These are phyloP conservation scores for Zaprionus camerounensis DNA, from an alignment of 1,140 invertebrate species.

Conservation along the genomic window DNA sequence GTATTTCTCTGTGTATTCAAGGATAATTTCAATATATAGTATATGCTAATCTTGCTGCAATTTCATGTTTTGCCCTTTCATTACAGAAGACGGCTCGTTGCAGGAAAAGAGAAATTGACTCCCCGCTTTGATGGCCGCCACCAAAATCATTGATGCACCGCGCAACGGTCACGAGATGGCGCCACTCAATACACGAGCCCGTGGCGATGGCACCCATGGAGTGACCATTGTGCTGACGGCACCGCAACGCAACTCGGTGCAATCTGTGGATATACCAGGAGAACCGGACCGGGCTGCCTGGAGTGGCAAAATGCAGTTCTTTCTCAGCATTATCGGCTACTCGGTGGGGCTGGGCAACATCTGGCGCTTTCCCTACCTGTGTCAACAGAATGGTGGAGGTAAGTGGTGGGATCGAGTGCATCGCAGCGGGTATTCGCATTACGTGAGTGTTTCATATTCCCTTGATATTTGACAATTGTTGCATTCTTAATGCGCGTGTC, in stretches of 20 bases:
- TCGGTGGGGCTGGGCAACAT: conserved; percentile 96
- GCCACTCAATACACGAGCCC: conserved; percentile 88
- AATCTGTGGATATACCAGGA: conserved; percentile 84
- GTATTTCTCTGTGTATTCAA: neutral
- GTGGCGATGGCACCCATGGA: conserved; percentile 86
- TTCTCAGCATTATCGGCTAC: conserved; percentile 95
- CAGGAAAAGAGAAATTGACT: conserved; percentile 30
- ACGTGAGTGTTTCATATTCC: neutral
- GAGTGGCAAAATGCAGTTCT: conserved; percentile 95
- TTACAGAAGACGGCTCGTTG: conserved; percentile 36
- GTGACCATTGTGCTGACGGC: conserved; percentile 88
- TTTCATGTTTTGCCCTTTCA: neutral
- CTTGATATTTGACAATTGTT: neutral
- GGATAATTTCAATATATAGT: neutral
- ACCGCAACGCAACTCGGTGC: conserved; percentile 85
- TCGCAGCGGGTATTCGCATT: neutral
- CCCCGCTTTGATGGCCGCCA: conserved; percentile 80
- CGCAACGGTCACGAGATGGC: conserved; percentile 90
- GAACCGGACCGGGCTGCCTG: conserved; percentile 89
- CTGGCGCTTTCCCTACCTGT: conserved; percentile 97
- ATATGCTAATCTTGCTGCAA: neutral
- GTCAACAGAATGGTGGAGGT: conserved; percentile 98
- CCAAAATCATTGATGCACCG: conserved; percentile 83
- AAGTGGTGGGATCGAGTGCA: conserved; percentile 81
- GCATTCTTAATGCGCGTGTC: conserved; percentile 7